Evolutionary conservation across 2,113 vertebrate species (phyloP).

Genomic region (Cinclus cinclus): DNA sequence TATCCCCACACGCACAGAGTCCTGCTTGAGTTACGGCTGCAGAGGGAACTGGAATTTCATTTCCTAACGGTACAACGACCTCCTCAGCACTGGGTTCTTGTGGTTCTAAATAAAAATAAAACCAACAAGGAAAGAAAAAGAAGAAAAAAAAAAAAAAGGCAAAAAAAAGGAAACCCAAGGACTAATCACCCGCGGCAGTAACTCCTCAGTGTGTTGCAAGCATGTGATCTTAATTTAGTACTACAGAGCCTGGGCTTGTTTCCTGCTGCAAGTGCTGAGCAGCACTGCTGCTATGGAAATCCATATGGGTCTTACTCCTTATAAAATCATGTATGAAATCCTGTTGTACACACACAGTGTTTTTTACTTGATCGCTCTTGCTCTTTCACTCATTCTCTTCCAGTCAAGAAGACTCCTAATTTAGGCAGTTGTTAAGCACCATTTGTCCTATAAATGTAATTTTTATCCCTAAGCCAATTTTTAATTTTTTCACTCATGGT

Average conservation of each 20-base stretch:
- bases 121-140: not conserved
- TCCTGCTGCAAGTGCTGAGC: not conserved
- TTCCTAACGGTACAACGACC: not conserved
- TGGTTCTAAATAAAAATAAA: not conserved
- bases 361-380: not conserved
- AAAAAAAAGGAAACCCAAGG: not conserved
- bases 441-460: accelerated
- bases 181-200: not conserved
- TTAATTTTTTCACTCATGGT: not conserved
- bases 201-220: not conserved
- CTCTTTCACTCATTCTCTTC: not conserved
- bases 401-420: not conserved
- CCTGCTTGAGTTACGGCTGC: not conserved
- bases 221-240: slow-evolving; percentile 25
- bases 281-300: not conserved
- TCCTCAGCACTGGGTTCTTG: not conserved
- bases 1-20: not conserved
- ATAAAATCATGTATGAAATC: not conserved
- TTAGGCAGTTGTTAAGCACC: accelerated
- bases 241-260: not conserved
- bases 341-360: accelerated
- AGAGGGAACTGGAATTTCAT: not conserved
- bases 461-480: not conserved
- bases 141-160: not conserved
- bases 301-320: not conserved